A percentile compares a stretch with the other conserved stretches of the same genome.
Evolutionary conservation across 2,797 vertebrate species (phyloP).

Genomic region (Enteromius mattozi): DNA sequence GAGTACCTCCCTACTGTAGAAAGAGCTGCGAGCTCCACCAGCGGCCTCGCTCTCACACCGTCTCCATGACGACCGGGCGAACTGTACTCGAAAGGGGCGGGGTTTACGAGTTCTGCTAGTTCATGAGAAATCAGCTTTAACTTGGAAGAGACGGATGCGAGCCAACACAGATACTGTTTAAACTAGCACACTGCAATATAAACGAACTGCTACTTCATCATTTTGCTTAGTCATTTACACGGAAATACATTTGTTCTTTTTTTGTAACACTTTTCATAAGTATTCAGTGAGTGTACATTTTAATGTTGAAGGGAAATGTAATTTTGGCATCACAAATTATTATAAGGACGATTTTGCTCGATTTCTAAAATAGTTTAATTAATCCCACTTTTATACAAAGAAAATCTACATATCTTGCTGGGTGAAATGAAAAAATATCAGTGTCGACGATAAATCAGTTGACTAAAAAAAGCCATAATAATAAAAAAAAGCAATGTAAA

Average conservation of each 20-base stretch:
- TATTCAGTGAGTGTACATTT: neutral
- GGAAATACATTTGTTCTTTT: neutral
- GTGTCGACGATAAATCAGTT: no score
- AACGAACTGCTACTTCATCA: neutral
- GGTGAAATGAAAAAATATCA: neutral
- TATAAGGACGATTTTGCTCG: neutral
- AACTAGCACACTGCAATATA: neutral
- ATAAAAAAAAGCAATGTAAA: no score
- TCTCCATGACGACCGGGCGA: slow-evolving; percentile 76
- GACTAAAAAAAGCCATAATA: no score
- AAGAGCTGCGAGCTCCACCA: slow-evolving; percentile 67
- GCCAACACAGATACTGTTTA: neutral
- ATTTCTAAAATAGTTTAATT: neutral
- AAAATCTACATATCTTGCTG: neutral
- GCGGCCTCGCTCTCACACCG: slow-evolving; percentile 76
- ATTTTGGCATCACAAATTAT: neutral
- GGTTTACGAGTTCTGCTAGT: slow-evolving; percentile 13
- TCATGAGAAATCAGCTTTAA: slow-evolving; percentile 39
- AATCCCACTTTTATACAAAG: neutral
- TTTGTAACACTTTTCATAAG: neutral
- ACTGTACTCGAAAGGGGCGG: slow-evolving; percentile 14
- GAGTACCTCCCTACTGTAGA: slow-evolving; percentile 61
- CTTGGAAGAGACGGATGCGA: neutral
- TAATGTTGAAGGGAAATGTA: neutral
- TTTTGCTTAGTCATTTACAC: no score